A percentile compares a stretch with the other conserved stretches of the same genome.
These are phyloP conservation scores for Noctua pronuba DNA, from an alignment of 2,888 invertebrate species.

Conservation along the genomic window DNA sequence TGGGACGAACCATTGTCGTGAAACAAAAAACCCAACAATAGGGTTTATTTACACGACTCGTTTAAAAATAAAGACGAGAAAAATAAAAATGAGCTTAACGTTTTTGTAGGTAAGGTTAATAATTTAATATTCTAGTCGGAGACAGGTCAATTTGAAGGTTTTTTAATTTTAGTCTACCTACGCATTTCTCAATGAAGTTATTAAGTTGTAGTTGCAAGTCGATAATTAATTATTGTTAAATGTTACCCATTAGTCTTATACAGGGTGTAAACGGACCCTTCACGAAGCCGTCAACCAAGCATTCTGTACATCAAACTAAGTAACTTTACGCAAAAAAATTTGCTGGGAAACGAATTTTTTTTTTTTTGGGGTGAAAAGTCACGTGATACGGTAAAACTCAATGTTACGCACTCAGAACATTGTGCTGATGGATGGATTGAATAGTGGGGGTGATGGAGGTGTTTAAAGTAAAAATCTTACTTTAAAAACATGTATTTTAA, in stretches of 20 bases:
- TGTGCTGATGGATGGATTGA: too few species aligned
- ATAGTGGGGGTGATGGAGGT: too few species aligned
- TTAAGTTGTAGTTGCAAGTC: not conserved
- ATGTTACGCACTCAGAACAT: too few species aligned
- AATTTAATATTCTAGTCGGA: not conserved
- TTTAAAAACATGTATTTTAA: too few species aligned
- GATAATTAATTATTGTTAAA: not conserved
- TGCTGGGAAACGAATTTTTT: too few species aligned
- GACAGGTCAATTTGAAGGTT: conserved; percentile 13
- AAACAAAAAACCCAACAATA: conserved; percentile 70
- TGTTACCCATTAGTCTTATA: not conserved
- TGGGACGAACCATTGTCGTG: conserved; percentile 79
- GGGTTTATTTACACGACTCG: conserved; percentile 72
- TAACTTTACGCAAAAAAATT: too few species aligned
- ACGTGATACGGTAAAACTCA: too few species aligned
- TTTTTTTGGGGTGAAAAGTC: too few species aligned
- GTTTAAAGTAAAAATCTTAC: too few species aligned
- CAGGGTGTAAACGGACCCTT: too few species aligned
- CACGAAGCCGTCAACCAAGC: too few species aligned
- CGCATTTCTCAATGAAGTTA: not conserved
- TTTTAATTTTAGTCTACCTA: not conserved
- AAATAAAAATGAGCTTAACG: conserved; percentile 20
- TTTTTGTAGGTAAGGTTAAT: not conserved
- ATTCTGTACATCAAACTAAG: too few species aligned
- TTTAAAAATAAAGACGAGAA: conserved; percentile 65